Percentiles rank a stretch among this genome's conserved stretches.
phyloP scores from a whole-genome alignment of 2,888 invertebrate genomes.

The Globia sparganii region DNA sequence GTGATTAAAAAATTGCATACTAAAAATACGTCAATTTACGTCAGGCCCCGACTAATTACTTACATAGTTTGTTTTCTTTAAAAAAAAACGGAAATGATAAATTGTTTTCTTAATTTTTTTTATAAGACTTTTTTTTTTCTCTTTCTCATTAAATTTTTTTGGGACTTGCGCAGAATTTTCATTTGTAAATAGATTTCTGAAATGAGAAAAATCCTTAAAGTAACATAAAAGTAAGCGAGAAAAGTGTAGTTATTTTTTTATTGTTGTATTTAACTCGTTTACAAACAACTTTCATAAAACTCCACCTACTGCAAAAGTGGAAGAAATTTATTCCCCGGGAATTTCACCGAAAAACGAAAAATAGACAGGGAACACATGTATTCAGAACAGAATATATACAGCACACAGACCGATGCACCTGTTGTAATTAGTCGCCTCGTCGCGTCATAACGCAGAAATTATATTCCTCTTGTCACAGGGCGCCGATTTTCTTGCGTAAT shows the following conservation, averaged over 20 bases:
- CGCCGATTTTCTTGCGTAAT: not conserved
- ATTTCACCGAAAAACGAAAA: not conserved
- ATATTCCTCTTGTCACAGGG: not conserved
- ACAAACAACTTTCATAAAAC: not conserved
- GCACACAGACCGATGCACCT: not conserved
- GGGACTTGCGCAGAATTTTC: not conserved
- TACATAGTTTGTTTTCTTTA: not conserved
- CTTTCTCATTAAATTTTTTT: not conserved
- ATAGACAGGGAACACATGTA: not conserved
- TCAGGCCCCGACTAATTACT: too few species aligned
- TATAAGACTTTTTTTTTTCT: too few species aligned
- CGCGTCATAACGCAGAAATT: conserved; percentile 1
- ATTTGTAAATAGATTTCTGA: not conserved
- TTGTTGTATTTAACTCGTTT: not conserved
- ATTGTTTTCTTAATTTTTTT: not conserved
- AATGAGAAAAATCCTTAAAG: not conserved
- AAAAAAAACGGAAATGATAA: not conserved
- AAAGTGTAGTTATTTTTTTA: not conserved
- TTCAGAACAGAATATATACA: not conserved
- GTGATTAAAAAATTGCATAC: too few species aligned
- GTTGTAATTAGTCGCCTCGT: not conserved
- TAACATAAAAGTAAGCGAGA: not conserved
- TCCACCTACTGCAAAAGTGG: not conserved
- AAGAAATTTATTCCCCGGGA: not conserved
- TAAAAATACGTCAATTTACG: too few species aligned